Evolutionary conservation across 2,797 vertebrate species (phyloP), one percentile per base, ranked within the genome.

Genomic region (Pseudomugil tenellus): DNA sequence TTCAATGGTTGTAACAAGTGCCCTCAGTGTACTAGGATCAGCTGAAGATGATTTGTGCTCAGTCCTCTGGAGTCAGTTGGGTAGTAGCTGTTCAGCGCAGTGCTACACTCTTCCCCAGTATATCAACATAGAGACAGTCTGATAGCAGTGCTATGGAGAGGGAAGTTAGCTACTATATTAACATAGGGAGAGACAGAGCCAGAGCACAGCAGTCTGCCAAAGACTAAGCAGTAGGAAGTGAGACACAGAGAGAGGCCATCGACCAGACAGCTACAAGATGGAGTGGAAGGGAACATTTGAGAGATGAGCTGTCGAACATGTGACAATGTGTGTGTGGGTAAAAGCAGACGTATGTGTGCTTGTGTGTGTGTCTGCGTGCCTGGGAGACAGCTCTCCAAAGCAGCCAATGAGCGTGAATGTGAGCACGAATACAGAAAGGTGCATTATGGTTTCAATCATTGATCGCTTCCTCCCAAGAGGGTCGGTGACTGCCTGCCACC

Each of bases 381-480:
- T 64, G 72, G 74, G 81, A 80, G 90, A 87, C 88, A 88, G 87
- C 79, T 90, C 84, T 87, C 90, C 84, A 87, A 85, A 91, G 89
- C 86, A 72, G 86, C 81, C 85, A 79, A 89, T 62, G 76, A 89
- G 92, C 75, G 61, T 87, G 91, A 92, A 92, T 94, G 93, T 93
- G 93, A 93, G 88, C 79, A 88, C 88, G 92, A 94, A 94, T 94
- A 93, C 91, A 93, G 90, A 91, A 91, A 92, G 88, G 89, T 87
- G 87, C 93, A 94, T 94, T 93, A 94, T 92, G 92, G 92, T 93
- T 90, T 93, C 92, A 89, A 91, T 94, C 92, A 93, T 93, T 91
- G 94, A 94, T 94, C 84, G 87, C 87, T 92, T 94, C 93, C 92
- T 91, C 92, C 91, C 91, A 74, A 74, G 81, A 87, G 91, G 80